Evolutionary conservation across 2,113 vertebrate genomes (phyloP).

Genomic region (Spheniscus mendiculus): DNA sequence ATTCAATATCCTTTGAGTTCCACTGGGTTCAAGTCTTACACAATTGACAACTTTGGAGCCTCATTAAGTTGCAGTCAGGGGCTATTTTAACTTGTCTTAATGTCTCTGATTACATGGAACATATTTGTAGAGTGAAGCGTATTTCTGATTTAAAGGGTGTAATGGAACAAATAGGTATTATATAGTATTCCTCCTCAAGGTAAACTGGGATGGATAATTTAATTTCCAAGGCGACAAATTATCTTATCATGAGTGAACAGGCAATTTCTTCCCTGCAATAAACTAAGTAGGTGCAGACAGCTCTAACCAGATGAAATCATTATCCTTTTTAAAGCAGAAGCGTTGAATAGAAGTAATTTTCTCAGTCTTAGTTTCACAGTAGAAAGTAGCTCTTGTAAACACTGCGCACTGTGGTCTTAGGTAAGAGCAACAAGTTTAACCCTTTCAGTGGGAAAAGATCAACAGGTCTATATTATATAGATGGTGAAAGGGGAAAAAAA

Average conservation of each 20-base stretch:
- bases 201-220: constrained; percentile 74
- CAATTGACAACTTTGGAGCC: constrained; percentile 29
- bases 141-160: constrained; percentile 62
- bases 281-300: constrained; percentile 70
- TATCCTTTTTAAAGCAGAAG: constrained; percentile 68
- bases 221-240: constrained; percentile 79
- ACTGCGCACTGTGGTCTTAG: background rate
- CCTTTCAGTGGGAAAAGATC: background rate
- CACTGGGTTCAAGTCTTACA: constrained; percentile 1
- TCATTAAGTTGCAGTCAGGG: constrained; percentile 27
- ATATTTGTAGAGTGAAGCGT: constrained; percentile 36
- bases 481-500: background rate
- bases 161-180: constrained; percentile 70
- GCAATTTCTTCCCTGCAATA: constrained; percentile 73
- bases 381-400: constrained; percentile 48
- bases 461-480: background rate
- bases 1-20: constrained; percentile 30
- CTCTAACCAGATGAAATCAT: constrained; percentile 77
- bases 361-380: constrained; percentile 49
- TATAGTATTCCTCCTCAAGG: constrained; percentile 58
- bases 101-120: constrained; percentile 58
- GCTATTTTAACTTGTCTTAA: constrained; percentile 49
- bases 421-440: constrained; percentile 46
- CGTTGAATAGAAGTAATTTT: constrained; percentile 74
- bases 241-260: constrained; percentile 71